Conservation (phyloP, 1,140 invertebrate species). For the Nasonia vitripennis region DNA sequence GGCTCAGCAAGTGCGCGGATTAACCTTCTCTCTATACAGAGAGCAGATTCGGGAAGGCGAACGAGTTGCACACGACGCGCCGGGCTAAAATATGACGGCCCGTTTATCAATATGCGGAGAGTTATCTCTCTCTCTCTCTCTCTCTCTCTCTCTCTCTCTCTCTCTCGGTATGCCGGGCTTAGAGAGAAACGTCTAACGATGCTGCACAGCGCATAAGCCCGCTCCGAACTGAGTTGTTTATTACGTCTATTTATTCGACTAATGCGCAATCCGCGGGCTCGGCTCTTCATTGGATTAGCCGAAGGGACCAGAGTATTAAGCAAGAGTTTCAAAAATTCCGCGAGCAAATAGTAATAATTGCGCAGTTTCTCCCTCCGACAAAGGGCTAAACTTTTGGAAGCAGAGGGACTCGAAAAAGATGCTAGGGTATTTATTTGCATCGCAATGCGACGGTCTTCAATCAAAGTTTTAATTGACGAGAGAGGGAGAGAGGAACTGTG, state of each 20-base stretch:
- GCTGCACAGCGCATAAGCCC: background rate
- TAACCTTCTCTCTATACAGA: slow-evolving; percentile 32
- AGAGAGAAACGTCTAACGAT: background rate
- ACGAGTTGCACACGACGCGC: background rate
- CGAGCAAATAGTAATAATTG: no score
- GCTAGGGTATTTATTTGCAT: background rate
- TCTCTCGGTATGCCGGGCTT: slow-evolving; percentile 28
- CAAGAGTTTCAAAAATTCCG: background rate
- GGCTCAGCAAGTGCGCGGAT: slow-evolving; percentile 64
- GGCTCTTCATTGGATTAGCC: background rate
- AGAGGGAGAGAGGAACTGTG: background rate
- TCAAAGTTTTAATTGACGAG: slow-evolving; percentile 34
- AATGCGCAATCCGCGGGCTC: background rate
- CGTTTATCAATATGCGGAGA: slow-evolving; percentile 42
- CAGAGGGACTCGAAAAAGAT: background rate
- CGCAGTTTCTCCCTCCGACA: no score
- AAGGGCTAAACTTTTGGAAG: background rate
- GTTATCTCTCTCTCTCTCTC: slow-evolving; percentile 25
- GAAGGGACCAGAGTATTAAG: background rate
- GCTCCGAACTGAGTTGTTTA: slow-evolving; percentile 19
- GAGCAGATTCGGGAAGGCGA: background rate
- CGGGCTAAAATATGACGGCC: slow-evolving; percentile 37
- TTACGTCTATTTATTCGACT: slow-evolving; percentile 24
- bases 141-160: no score
- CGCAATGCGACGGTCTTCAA: background rate